Evolutionary conservation across 2,888 invertebrate genomes (phyloP), one percentile per base, ranked within the genome.

Genomic region (Erynnis tages): DNA sequence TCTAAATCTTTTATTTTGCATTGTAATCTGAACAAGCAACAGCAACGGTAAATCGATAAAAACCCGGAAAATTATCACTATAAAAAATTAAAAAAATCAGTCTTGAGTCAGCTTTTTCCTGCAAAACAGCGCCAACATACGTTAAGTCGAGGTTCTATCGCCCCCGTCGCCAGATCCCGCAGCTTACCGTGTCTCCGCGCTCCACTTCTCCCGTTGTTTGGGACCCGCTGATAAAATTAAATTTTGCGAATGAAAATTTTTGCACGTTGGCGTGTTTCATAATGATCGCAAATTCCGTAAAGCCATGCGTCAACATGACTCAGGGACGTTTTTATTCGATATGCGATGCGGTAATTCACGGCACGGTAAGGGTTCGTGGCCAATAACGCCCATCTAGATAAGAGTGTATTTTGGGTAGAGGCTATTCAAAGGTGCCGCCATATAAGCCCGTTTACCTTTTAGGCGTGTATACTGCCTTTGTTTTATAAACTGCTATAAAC

Each of bases 101-200:
- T n/a, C n/a, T n/a, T n/a, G n/a, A n/a, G n/a, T n/a, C n/a, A n/a
- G n/a, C n/a, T n/a, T n/a, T n/a, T n/a, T n/a, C n/a, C n/a, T n/a
- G n/a, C n/a, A n/a, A n/a, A n/a, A n/a, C n/a, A n/a, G n/a, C n/a
- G n/a, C n/a, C n/a, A n/a, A n/a, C n/a, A n/a, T n/a, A n/a, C n/a
- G n/a, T n/a, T n/a, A n/a, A n/a, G n/a, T n/a, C n/a, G n/a, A n/a
- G n/a, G n/a, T n/a, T n/a, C n/a, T n/a, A n/a, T n/a, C n/a, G n/a
- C n/a, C n/a, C n/a, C n/a, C n/a, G n/a, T n/a, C n/a, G n/a, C n/a
- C 52, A 21, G 6, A 21, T 21, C 21, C 19, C 14, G n/a, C 40
- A 41, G 59, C 59, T 63, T 63, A 61, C 50, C 55, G 49, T 57
- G 60, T 65, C 56, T 55, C 54, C 30, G 34, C 38, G 46, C 45